Evolutionary conservation across 1,140 invertebrate species (phyloP).

Genomic region (Chrysomallon squamiferum): DNA sequence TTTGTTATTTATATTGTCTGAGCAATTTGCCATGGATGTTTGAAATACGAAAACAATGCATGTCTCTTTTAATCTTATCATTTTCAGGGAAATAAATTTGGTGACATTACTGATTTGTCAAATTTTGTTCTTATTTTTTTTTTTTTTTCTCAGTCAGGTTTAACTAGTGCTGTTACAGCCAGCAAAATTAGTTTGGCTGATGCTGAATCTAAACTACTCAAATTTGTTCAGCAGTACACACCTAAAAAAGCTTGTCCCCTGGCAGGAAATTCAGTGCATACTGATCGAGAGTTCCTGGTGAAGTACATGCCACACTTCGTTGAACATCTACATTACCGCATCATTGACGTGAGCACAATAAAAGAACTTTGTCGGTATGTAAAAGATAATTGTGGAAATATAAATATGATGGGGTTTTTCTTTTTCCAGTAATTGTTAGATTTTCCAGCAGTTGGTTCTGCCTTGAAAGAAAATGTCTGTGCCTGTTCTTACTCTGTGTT

Average conservation of each 20-base stretch:
- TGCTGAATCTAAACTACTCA: slow-evolving; percentile 76
- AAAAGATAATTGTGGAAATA: not conserved
- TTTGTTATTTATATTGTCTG: too few species aligned
- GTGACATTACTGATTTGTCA: too few species aligned
- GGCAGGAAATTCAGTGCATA: slow-evolving; percentile 89
- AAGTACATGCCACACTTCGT: slow-evolving; percentile 65
- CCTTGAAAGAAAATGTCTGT: not conserved
- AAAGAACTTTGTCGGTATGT: slow-evolving; percentile 79
- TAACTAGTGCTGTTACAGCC: slow-evolving; percentile 74
- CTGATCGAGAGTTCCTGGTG: slow-evolving; percentile 70
- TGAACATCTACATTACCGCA: slow-evolving; percentile 88
- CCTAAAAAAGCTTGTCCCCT: slow-evolving; percentile 74
- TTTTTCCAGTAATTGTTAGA: not conserved
- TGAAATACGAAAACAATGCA: too few species aligned
- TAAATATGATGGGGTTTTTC: too few species aligned
- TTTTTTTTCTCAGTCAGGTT: slow-evolving; percentile 65
- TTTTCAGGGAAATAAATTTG: too few species aligned
- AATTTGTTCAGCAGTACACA: slow-evolving; percentile 77
- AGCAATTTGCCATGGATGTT: too few species aligned
- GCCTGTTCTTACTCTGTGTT: not conserved
- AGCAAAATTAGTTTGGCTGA: slow-evolving; percentile 73
- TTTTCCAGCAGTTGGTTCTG: not conserved
- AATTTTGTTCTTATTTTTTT: too few species aligned
- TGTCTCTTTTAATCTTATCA: too few species aligned
- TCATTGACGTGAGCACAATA: slow-evolving; percentile 89